Evolutionary conservation across 2,113 vertebrate species (phyloP).

Genomic region (Strix uralensis): DNA sequence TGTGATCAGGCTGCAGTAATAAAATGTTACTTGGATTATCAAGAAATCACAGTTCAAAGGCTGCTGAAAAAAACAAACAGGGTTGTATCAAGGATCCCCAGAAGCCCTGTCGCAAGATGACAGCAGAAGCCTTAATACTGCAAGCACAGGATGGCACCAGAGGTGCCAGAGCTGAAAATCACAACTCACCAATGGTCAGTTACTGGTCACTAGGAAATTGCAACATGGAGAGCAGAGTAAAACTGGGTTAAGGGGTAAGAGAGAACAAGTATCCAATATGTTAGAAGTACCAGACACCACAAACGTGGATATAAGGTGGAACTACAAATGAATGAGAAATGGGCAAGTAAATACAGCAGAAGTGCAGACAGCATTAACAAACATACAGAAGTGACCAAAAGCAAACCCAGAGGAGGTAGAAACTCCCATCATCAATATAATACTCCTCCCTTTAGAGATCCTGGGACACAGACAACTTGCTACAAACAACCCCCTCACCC

Average conservation of each 20-base stretch:
- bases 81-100: neutral
- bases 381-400: neutral
- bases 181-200: neutral
- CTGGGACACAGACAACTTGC: neutral
- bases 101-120: neutral
- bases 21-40: neutral
- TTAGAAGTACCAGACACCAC: neutral
- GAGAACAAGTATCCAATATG: neutral
- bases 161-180: neutral
- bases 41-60: neutral
- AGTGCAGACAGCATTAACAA: neutral
- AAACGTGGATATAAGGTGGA: neutral
- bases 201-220: neutral
- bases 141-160: neutral
- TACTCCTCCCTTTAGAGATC: neutral
- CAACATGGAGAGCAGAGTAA: neutral
- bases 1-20: neutral
- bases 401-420: neutral
- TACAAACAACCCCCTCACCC: rapidly evolving
- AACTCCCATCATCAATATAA: neutral
- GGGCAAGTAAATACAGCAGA: neutral
- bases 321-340: neutral
- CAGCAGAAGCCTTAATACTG: neutral
- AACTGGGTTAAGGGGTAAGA: neutral
- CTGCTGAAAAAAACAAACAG: rapidly evolving